These are phyloP conservation scores for Scopus umbretta DNA, from an alignment of 2,113 vertebrate genomes.

Conservation along the genomic window DNA sequence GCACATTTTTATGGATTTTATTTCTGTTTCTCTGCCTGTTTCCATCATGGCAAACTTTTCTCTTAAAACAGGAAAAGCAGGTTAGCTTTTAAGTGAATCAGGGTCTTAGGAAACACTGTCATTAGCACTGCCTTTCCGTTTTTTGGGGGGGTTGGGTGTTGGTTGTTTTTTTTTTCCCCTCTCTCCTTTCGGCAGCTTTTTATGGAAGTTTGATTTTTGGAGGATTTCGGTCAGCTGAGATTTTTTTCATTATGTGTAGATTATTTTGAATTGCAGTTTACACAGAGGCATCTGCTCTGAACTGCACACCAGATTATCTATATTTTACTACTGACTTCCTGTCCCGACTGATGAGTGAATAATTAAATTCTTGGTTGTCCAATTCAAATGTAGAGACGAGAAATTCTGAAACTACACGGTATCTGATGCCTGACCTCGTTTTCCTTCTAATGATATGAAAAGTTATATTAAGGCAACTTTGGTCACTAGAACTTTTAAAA, in stretches of 20 bases:
- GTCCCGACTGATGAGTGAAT: neutral
- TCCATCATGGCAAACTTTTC: neutral
- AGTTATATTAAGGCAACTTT: neutral
- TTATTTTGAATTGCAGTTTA: neutral
- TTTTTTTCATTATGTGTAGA: neutral
- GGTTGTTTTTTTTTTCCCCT: no score
- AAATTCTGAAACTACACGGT: neutral
- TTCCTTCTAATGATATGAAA: neutral
- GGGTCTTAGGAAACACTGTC: neutral
- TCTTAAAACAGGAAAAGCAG: neutral
- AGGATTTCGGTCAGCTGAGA: neutral
- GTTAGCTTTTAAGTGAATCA: neutral
- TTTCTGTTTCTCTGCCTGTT: neutral
- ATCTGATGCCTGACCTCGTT: neutral
- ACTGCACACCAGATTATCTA: neutral
- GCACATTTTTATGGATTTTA: neutral
- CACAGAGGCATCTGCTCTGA: slow-evolving; percentile 8
- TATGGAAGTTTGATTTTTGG: neutral
- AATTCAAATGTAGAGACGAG: neutral
- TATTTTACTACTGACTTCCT: slow-evolving; percentile 24
- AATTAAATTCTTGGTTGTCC: neutral
- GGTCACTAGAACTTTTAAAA: neutral
- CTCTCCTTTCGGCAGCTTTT: neutral
- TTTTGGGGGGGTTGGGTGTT: no score
- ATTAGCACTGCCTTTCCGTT: neutral